Conservation (phyloP, 2,113 vertebrate species). For the Centropus bengalensis region DNA sequence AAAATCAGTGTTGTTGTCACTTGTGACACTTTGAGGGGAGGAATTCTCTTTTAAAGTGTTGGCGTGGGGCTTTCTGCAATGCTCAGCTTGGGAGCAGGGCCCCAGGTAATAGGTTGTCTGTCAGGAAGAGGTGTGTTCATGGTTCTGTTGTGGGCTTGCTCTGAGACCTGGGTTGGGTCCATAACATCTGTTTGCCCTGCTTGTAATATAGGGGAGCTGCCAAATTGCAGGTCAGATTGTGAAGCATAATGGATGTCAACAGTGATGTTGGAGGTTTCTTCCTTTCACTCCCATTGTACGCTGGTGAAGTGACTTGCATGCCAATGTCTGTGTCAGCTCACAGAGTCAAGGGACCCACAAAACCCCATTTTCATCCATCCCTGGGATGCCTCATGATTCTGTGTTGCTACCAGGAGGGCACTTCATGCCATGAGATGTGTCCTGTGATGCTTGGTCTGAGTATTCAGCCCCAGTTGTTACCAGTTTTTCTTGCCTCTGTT, state of each 20-base stretch:
- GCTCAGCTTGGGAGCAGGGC: not conserved
- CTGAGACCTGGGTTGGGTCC: constrained; percentile 27
- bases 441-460: not conserved
- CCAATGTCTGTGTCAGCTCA: not conserved
- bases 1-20: not conserved
- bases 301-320: not conserved
- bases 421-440: accelerated
- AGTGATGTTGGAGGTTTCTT: constrained; percentile 4
- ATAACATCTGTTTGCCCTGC: constrained; percentile 36
- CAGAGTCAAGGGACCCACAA: not conserved
- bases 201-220: constrained; percentile 11
- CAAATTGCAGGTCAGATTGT: not conserved
- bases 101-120: not conserved
- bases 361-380: not conserved
- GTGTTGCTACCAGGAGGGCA: not conserved
- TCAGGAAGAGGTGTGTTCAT: not conserved
- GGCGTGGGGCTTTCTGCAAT: not conserved
- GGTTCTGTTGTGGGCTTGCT: constrained; percentile 25
- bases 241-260: not conserved
- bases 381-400: not conserved
- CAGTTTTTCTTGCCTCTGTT: not conserved
- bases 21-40: not conserved
- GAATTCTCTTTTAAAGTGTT: not conserved
- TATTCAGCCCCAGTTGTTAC: not conserved
- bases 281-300: not conserved